Base-by-base conservation (phyloP, 2,888 invertebrate genomes). In the Parasteatoda lunata region DNA sequence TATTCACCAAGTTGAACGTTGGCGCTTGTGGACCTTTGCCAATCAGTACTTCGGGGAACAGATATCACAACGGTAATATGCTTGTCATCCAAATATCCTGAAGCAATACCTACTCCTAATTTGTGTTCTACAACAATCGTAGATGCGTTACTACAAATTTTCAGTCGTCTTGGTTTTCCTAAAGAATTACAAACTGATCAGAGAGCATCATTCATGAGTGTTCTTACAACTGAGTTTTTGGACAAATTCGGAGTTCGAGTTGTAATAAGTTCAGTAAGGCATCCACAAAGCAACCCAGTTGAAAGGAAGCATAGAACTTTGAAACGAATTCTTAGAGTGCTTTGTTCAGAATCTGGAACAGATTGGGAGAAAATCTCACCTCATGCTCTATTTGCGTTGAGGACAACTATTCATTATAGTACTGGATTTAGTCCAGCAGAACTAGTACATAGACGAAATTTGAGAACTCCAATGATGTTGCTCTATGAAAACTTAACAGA, bases 221-320 rank as follows among this genome's bases (percentile, higher is more conserved):
- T n/a, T n/a, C n/a, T n/a, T n/a, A n/a, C n/a, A n/a, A n/a, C n/a
- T n/a, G n/a, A n/a, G n/a, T n/a, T n/a, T 45, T 11, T 5, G 15
- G 9, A 45, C 69, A 45, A 69, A 5, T 69, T 69, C 9, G 45
- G 11, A n/a, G 45, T 4, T 6, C 5, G 15, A 30, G 30, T 69
- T 30, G 69, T 69, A 11, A 45, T 30, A 45, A 69, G 69, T 69
- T 69, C 30, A 30, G 69, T 30, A 4, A 5, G 5, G 11, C 69
- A 69, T 69, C 69, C 45, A 4, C 69, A 69, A 69, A 69, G 69
- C 69, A 69, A 69, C 45, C 69, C 69, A 8, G 69, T 69, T 5
- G 69, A 69, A 69, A n/a, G 69, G 45, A 69, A 45, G 69, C 69
- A 69, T 45, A n/a, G 69, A 69, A 45, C 15, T 69, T 54, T 59